Conservation (phyloP, 2,113 vertebrate genomes). For the Centrocercus urophasianus region DNA sequence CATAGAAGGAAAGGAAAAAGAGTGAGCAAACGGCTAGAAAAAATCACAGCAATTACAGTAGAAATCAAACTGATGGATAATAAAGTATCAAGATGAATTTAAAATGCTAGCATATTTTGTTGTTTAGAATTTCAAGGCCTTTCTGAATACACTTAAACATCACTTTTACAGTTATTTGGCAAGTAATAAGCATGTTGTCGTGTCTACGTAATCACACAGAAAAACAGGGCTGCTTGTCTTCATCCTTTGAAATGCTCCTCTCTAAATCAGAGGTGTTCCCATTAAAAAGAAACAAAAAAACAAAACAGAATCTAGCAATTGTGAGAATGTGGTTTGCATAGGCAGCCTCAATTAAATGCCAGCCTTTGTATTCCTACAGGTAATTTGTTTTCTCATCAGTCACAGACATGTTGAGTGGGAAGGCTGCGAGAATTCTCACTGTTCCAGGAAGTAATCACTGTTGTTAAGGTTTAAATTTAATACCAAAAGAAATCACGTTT, state of each 20-base stretch:
- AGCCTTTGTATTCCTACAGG: conserved; percentile 23
- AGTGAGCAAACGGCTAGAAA: background rate
- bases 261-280: conserved; percentile 3
- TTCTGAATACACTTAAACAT: background rate
- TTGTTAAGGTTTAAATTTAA: conserved; percentile 11
- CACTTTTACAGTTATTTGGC: background rate
- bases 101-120: background rate
- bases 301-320: background rate
- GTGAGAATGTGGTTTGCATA: background rate
- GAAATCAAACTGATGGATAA: background rate
- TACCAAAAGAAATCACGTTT: conserved; percentile 2
- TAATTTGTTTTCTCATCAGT: conserved; percentile 39
- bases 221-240: conserved; percentile 2
- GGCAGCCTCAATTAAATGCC: conserved; percentile 8
- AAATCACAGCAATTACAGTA: background rate
- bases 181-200: conserved; percentile 17
- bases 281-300: background rate
- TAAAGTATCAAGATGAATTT: background rate
- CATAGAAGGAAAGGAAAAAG: background rate
- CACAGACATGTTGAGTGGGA: conserved; percentile 5
- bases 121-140: background rate
- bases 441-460: background rate
- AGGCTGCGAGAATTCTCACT: conserved; percentile 21
- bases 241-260: background rate
- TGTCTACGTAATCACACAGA: background rate